These are phyloP conservation scores for Pyrochroa serraticornis DNA, from an alignment of 2,888 invertebrate genomes.

Conservation along the genomic window DNA sequence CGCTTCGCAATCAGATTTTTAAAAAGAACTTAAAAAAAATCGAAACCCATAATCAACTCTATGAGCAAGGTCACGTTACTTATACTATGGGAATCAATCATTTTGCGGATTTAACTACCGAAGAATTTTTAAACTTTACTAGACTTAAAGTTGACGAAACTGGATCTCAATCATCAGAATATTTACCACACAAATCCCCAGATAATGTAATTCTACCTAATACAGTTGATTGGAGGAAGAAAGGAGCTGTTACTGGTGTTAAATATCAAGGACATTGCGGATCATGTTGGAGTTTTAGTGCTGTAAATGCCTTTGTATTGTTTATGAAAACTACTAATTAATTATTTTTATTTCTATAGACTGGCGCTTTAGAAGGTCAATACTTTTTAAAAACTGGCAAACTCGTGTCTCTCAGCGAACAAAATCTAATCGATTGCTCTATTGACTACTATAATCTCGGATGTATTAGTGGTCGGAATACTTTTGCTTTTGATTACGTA, in stretches of 20 bases:
- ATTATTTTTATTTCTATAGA: constrained; percentile 10
- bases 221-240: constrained; percentile 15
- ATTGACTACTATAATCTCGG: not conserved
- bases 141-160: not conserved
- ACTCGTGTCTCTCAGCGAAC: too few relatives aligned
- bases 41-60: constrained; percentile 30
- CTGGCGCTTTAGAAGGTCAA: constrained; percentile 12
- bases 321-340: not conserved
- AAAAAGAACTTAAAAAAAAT: constrained; percentile 26
- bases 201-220: not conserved
- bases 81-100: constrained; percentile 33
- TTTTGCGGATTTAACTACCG: constrained; percentile 35
- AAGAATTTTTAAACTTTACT: constrained; percentile 30
- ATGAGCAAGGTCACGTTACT: constrained; percentile 6
- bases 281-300: constrained; percentile 18
- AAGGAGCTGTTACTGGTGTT: constrained; percentile 13
- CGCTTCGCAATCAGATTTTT: constrained; percentile 30
- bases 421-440: not conserved
- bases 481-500: constrained; percentile 5
- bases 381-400: too few relatives aligned
- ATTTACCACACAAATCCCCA: too few relatives aligned
- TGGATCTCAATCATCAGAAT: too few relatives aligned
- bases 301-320: constrained; percentile 3
- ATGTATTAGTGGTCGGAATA: constrained; percentile 15
- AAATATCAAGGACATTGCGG: constrained; percentile 22